Evolutionary conservation across 2,113 vertebrate genomes (phyloP).

Genomic region (Diglossa brunneiventris): DNA sequence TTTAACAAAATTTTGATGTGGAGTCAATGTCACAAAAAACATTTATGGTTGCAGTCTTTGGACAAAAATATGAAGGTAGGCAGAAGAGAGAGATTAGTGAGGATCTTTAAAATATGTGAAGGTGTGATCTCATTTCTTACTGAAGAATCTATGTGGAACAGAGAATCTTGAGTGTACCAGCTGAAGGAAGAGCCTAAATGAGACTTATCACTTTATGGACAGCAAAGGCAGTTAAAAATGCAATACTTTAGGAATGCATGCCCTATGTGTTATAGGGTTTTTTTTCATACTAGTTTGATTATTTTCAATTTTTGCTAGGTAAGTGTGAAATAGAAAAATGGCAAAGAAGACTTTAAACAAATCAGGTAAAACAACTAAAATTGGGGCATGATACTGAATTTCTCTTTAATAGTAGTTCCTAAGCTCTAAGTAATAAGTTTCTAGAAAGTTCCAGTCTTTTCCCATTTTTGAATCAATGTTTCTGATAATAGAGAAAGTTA

Average conservation of each 20-base stretch:
- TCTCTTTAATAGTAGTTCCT: background rate
- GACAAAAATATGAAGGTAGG: background rate
- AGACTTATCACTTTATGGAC: background rate
- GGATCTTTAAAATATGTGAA: background rate
- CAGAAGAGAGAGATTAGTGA: background rate
- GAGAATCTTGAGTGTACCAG: background rate
- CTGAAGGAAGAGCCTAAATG: background rate
- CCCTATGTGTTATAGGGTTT: accelerated
- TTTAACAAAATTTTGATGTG: background rate
- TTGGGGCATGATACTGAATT: background rate
- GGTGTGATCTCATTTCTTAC: background rate
- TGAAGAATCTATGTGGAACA: background rate
- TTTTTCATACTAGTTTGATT: background rate
- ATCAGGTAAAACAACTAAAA: background rate
- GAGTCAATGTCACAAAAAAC: background rate
- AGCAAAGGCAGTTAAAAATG: background rate
- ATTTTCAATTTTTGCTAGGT: background rate
- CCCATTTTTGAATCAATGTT: background rate
- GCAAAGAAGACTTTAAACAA: background rate
- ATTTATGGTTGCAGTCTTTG: background rate
- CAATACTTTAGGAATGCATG: background rate
- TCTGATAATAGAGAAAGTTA: background rate
- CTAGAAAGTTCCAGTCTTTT: background rate
- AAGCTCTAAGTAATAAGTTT: background rate
- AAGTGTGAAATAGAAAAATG: background rate